Percentiles rank a stretch among this genome's conserved stretches.
phyloP scores from a whole-genome alignment of 2,113 vertebrate species.

The Sisor rabdophorus region DNA sequence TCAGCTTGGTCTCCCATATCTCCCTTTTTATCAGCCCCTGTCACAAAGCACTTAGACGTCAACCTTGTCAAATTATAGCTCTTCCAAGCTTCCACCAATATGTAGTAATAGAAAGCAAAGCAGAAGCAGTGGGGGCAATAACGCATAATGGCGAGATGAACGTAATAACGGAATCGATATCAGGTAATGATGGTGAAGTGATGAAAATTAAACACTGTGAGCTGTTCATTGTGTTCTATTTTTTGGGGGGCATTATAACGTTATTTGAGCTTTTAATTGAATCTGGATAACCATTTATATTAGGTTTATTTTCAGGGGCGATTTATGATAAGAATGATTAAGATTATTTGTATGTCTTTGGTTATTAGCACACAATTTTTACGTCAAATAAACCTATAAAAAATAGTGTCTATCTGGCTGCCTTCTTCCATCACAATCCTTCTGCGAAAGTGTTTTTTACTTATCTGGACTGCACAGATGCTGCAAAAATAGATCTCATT shows the following conservation, averaged over 20 bases:
- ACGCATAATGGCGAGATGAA: not conserved
- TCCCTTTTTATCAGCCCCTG: constrained; percentile 12
- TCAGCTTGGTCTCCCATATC: constrained; percentile 34
- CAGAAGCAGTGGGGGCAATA: not conserved
- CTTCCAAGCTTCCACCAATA: not conserved
- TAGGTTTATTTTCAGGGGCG: not conserved
- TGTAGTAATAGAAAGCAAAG: not conserved
- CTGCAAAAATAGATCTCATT: not conserved
- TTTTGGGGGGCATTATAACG: not conserved
- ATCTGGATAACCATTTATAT: not conserved
- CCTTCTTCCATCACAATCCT: not conserved
- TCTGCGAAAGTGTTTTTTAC: not conserved
- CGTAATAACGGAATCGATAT: constrained; percentile 2
- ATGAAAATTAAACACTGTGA: not conserved
- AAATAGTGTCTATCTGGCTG: not conserved
- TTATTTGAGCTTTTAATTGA: not conserved
- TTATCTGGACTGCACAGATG: not conserved
- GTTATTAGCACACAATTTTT: not conserved
- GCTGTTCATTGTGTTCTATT: not conserved
- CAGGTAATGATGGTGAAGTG: not conserved
- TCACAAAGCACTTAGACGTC: constrained; percentile 35
- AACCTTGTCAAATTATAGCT: constrained; percentile 15
- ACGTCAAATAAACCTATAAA: not conserved
- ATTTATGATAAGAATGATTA: not conserved
- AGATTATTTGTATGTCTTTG: not conserved